Evolutionary conservation across 2,797 vertebrate species (phyloP), one percentile per base, ranked within the genome.

Genomic region (Hybognathus amarus): DNA sequence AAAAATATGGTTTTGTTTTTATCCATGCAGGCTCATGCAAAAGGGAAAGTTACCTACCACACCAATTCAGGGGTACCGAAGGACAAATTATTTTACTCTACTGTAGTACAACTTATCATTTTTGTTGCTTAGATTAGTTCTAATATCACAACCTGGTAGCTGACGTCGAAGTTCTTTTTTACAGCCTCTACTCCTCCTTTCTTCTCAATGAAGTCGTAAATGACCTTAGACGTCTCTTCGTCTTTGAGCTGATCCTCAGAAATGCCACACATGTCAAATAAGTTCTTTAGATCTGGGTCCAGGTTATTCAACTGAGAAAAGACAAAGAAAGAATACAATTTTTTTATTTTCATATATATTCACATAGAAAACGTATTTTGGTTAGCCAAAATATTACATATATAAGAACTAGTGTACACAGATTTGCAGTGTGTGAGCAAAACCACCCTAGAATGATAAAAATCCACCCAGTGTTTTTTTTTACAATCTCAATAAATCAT

Each of bases 191-290:
- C 97, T 22, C 98, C 98, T 91, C 98, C 98, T 77, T 96, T 97
- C 93, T 97, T 97, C 92, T 99, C 98, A 83, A 99, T 99, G 91
- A 99, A 98, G 91, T 99, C 97, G 81, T 99, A 99, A 92, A 99
- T 99, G 91, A 96, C 96, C 94, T 98, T 99, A 13, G 98, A 99
- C n/a, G 97, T 99, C 95, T 99, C 97, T 93, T 96, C 97, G 94
- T 99, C 98, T 91, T 98, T 99, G 59, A 99, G 95, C 22, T 99
- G 95, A 83, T 96, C 97, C 90, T 99, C 98, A 20, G 98, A 98
- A 93, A 99, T 99, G 90, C 98, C 98, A 85, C 97, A 99, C 92
- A 98, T 66, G 91, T 99, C 98, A 83, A 99, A 99, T 75, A 99
- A 95, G 87, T 96, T 95, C 94, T 99, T 99, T 90, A 99, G 90